Percentiles rank a stretch among this genome's conserved stretches.
These are phyloP conservation scores for Drosophila dives DNA, from an alignment of 2,888 invertebrate genomes.

Conservation along the genomic window DNA sequence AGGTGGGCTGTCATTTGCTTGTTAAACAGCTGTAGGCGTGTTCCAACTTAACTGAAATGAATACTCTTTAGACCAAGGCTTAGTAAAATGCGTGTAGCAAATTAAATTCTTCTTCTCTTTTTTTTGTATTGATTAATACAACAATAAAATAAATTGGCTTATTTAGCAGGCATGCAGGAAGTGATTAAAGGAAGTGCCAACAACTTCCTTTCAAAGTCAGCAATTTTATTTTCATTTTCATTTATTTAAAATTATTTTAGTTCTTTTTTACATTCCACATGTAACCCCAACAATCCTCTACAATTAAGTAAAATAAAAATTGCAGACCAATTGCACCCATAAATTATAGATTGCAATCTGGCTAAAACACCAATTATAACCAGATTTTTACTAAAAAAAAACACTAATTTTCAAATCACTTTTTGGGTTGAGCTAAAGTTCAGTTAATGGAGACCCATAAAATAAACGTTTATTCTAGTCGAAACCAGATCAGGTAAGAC, in stretches of 20 bases:
- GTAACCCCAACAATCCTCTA: too few relatives aligned
- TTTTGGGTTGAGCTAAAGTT: background rate
- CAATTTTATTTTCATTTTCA: background rate
- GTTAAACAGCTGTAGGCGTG: slow-evolving; percentile 50
- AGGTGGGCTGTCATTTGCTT: slow-evolving; percentile 50
- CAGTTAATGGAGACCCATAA: background rate
- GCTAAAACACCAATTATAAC: too few relatives aligned
- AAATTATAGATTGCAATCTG: slow-evolving; percentile 1
- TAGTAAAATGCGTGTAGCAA: background rate
- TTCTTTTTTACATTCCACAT: background rate
- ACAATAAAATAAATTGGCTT: background rate
- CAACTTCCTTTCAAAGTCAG: background rate
- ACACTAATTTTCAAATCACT: background rate
- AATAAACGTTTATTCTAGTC: background rate
- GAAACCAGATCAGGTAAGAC: slow-evolving; percentile 11
- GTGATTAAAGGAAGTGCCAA: background rate
- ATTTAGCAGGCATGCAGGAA: background rate
- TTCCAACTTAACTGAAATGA: slow-evolving; percentile 27
- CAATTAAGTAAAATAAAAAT: background rate
- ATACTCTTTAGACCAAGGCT: slow-evolving; percentile 17
- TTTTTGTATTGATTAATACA: background rate
- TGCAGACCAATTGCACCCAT: background rate
- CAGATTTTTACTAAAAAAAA: too few relatives aligned
- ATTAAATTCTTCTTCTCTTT: background rate
- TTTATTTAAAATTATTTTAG: background rate